phyloP scores from a whole-genome alignment of 2,113 vertebrate species.

The Cyanoderma ruficeps region DNA sequence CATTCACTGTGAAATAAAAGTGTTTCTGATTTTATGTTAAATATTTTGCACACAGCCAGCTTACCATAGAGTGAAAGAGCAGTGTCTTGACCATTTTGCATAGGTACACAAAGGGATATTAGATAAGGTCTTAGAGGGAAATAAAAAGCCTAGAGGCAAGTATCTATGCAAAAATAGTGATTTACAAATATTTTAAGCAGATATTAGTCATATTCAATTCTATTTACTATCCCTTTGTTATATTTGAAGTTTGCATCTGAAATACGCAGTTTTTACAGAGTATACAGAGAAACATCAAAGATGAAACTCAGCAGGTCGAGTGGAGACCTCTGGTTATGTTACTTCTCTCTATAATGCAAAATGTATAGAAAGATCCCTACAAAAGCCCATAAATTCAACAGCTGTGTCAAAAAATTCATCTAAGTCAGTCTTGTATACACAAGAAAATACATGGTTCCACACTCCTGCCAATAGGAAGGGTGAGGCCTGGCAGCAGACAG shows the following conservation, averaged over 20 bases:
- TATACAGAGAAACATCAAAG: not conserved
- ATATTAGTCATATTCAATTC: not conserved
- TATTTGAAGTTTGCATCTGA: not conserved
- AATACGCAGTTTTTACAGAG: not conserved
- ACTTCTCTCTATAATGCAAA: not conserved
- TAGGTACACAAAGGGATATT: not conserved
- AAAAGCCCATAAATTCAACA: not conserved
- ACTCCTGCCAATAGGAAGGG: not conserved
- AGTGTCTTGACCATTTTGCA: not conserved
- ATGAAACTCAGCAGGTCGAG: constrained; percentile 24
- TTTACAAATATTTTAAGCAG: not conserved
- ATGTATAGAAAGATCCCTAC: not conserved
- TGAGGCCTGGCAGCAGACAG: not conserved
- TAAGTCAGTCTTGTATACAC: not conserved
- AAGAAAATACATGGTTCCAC: not conserved
- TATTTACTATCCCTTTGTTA: not conserved
- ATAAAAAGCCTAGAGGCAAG: not conserved
- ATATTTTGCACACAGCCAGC: not conserved
- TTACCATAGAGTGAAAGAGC: not conserved
- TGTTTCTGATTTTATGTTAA: not conserved
- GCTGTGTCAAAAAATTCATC: not conserved
- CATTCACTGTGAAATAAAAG: not conserved
- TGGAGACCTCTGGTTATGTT: not conserved
- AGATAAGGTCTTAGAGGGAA: not conserved
- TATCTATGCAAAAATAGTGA: not conserved